Percentiles rank a stretch among this genome's conserved stretches.
These are phyloP conservation scores for Triops longicaudatus DNA, from an alignment of 1,140 invertebrate genomes.

Conservation along the genomic window DNA sequence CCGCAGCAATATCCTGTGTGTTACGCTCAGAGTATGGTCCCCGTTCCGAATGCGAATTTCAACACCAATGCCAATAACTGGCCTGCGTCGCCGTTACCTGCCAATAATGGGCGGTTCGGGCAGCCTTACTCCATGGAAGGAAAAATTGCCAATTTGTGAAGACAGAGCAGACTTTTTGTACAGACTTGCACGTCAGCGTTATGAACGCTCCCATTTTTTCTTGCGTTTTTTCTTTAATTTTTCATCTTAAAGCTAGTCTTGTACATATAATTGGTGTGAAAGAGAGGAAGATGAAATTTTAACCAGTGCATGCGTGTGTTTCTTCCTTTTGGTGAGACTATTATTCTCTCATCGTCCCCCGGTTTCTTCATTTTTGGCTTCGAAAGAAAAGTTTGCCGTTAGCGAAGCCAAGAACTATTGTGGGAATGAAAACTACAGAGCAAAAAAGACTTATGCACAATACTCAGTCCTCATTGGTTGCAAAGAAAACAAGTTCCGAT, in stretches of 20 bases:
- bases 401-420: neutral
- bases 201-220: neutral
- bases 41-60: constrained; percentile 18
- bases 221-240: neutral
- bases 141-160: neutral
- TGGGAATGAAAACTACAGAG: neutral
- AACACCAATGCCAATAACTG: neutral
- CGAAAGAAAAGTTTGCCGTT: neutral
- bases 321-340: neutral
- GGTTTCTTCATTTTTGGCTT: neutral
- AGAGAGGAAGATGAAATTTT: neutral
- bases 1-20: constrained; percentile 27
- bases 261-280: neutral
- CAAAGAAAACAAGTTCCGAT: neutral
- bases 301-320: constrained; percentile 1
- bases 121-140: neutral
- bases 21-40: constrained; percentile 28
- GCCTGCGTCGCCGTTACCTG: neutral
- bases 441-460: constrained; percentile 3
- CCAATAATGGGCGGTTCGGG: neutral
- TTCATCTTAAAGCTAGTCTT: constrained; percentile 2
- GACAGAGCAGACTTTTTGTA: neutral
- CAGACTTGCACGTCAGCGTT: neutral
- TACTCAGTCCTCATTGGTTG: neutral
- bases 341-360: neutral